Conservation (phyloP, 2,888 invertebrate species). For the Idaea dimidiata region DNA sequence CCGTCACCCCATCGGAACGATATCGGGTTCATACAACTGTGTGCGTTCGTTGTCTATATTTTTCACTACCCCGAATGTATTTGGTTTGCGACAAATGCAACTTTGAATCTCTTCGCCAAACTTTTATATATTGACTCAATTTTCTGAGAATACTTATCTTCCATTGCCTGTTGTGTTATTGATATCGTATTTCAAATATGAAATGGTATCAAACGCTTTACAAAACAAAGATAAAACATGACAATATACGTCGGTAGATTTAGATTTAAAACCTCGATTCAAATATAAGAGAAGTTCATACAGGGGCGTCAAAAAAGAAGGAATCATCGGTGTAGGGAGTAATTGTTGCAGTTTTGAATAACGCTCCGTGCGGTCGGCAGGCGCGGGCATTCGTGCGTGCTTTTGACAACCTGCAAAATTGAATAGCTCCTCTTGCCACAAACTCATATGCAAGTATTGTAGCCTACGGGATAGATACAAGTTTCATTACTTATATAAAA, state of each 20-base stretch:
- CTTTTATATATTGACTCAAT: background rate
- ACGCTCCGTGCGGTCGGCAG: constrained; percentile 34
- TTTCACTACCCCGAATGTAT: background rate
- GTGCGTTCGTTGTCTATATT: background rate
- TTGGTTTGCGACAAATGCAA: background rate
- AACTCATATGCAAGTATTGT: constrained; percentile 15
- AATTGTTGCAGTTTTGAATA: constrained; percentile 39
- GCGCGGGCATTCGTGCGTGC: constrained; percentile 44
- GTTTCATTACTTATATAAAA: background rate
- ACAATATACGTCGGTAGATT: background rate
- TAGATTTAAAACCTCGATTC: background rate
- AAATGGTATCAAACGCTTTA: too few relatives aligned
- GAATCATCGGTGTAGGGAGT: constrained; percentile 15
- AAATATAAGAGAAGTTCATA: background rate
- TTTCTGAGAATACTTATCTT: background rate
- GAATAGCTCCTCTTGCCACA: constrained; percentile 41
- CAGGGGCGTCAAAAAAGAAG: constrained; percentile 7
- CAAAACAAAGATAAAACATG: background rate
- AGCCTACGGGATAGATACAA: constrained; percentile 8
- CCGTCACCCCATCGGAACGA: background rate
- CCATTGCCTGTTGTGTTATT: background rate
- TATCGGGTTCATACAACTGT: background rate
- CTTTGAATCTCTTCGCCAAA: background rate
- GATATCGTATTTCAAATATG: background rate
- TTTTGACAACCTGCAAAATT: constrained; percentile 64